Base-by-base conservation (phyloP, 92 coral and sea anemone species). In the Zoanthus solanderi region DNA sequence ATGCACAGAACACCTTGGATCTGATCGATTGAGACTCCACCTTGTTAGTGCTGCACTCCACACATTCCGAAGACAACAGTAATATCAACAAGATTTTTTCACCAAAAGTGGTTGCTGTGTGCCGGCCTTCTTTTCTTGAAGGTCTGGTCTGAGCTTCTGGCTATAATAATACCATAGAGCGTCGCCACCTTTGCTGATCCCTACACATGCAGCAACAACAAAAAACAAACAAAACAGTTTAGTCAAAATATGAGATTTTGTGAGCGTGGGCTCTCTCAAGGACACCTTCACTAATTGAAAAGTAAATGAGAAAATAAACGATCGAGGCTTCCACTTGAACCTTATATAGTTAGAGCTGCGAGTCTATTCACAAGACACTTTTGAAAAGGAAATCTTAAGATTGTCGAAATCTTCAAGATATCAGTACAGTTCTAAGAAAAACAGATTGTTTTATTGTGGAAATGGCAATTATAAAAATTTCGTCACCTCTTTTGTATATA, bases 141-240 rank as follows among this genome's bases (percentile, higher is more conserved):
- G 91, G 6, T 77, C 95, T 6, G 94, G 92, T 79, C 87, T 92
- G 66, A 90, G 94, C 31, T 85, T 32, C 75, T 95, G 98, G 85
- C 95, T 95, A 87, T 90, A 87, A 73, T 94, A 92, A 71, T 95
- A 95, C 98, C 98, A 95, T 15, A 94, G 88, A 9, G 98, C 30
- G 79, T 95, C 98, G 5, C 98, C 98, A 37, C 98, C 98, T 78
- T 92, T 92, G 86, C 92, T 94, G 87, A 92, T 92, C 93, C 91
- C 93, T 88, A 81, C 58, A 50, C 6, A 56, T 11, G 15, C 15
- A 63, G n/a, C 69, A 63, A 63, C 69, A 63, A 23, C 9, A 63
- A 63, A 63, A 17, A 6, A 37, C 42, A 37, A 0, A 37, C 42
- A 63, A 63, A 4, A 17, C 8, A 17, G 9, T n/a, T 23, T 58